Percentiles rank a stretch among this genome's conserved stretches.
phyloP scores from a whole-genome alignment of 1,140 invertebrate species.

The Pseudomyrmex cubaensis region DNA sequence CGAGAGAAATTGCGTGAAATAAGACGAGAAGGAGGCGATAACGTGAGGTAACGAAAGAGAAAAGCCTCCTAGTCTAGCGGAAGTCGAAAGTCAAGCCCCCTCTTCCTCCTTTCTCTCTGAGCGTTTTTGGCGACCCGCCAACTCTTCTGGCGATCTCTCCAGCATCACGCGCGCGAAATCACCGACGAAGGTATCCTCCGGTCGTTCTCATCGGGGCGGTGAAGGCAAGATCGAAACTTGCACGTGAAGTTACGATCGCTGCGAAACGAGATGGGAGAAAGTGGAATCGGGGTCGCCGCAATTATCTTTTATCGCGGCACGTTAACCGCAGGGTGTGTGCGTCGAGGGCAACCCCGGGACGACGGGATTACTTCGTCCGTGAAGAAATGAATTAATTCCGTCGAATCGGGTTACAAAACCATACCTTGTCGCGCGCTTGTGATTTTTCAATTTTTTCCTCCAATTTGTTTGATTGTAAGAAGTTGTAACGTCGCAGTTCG shows the following conservation, averaged over 20 bases:
- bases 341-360: neutral
- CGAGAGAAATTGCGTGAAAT: neutral
- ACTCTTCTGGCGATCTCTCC: slow-evolving; percentile 24
- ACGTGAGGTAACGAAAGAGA: neutral
- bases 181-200: slow-evolving; percentile 13
- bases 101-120: slow-evolving; percentile 29
- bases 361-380: slow-evolving; percentile 23
- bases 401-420: slow-evolving; percentile 5
- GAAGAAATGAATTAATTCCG: slow-evolving; percentile 13
- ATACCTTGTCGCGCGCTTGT: too few species aligned
- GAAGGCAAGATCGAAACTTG: slow-evolving; percentile 33
- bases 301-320: slow-evolving; percentile 45
- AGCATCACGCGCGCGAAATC: slow-evolving; percentile 21
- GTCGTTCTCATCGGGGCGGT: slow-evolving; percentile 18
- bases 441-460: neutral
- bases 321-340: slow-evolving; percentile 36
- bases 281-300: slow-evolving; percentile 38
- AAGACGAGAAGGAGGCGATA: neutral
- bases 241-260: slow-evolving; percentile 25
- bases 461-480: neutral
- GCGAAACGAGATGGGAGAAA: slow-evolving; percentile 9
- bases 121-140: slow-evolving; percentile 55
- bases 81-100: slow-evolving; percentile 63
- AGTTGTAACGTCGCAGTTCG: too few species aligned
- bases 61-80: slow-evolving; percentile 46